phyloP scores from a whole-genome alignment of 2,888 invertebrate genomes.

The Slavum lentiscoides region DNA sequence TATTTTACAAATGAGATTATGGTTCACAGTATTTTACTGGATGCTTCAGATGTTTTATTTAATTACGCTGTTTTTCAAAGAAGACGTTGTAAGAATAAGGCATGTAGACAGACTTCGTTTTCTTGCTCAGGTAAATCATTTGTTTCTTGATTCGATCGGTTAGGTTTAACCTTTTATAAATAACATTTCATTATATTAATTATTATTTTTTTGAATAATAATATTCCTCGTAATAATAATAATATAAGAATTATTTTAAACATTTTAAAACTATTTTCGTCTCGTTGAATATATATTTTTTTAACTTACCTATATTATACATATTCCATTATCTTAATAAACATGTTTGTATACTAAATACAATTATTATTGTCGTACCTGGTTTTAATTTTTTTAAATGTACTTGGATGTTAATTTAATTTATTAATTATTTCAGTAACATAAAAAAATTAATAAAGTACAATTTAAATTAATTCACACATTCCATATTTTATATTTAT shows the following conservation, averaged over 20 bases:
- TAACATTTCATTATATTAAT: too few species aligned
- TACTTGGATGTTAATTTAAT: not conserved
- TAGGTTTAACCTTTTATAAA: too few species aligned
- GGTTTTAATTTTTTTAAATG: not conserved
- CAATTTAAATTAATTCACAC: not conserved
- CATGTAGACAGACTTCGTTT: slow-evolving; percentile 45
- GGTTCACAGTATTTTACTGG: slow-evolving; percentile 58
- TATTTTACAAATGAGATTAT: slow-evolving; percentile 57
- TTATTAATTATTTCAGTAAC: slow-evolving; percentile 4
- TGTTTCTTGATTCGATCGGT: not conserved
- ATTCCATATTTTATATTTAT: not conserved
- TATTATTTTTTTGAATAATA: not conserved
- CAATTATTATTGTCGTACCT: too few species aligned
- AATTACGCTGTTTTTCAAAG: slow-evolving; percentile 45
- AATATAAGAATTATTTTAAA: not conserved
- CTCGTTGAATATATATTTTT: too few species aligned
- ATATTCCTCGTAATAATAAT: not conserved
- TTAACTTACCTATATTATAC: too few species aligned
- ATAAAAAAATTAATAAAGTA: not conserved
- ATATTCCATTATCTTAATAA: too few species aligned
- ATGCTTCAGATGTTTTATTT: slow-evolving; percentile 57
- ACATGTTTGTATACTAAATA: too few species aligned
- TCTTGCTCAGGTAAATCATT: slow-evolving; percentile 45
- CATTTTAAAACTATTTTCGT: not conserved
- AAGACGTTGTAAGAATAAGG: slow-evolving; percentile 35